These are phyloP conservation scores for Fragum whitleyi DNA, from an alignment of 2,888 invertebrate genomes.

Conservation along the genomic window DNA sequence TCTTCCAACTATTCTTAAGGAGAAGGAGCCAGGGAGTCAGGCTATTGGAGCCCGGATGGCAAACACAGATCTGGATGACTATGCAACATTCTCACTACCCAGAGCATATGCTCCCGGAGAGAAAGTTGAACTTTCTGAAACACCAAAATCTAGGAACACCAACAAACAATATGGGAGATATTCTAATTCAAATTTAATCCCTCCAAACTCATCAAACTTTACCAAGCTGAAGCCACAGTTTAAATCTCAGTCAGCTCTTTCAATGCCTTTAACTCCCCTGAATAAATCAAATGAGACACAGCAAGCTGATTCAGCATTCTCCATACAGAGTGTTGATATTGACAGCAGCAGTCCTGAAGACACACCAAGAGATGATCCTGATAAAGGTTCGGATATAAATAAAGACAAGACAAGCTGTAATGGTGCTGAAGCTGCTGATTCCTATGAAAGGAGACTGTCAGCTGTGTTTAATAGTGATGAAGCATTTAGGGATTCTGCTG, in stretches of 20 bases:
- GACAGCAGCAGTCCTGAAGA: slow-evolving; percentile 62
- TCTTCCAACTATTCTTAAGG: slow-evolving; percentile 68
- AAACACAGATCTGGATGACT: slow-evolving; percentile 65
- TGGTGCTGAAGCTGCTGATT: slow-evolving; percentile 66
- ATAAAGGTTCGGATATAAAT: slow-evolving; percentile 2
- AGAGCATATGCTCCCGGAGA: slow-evolving; percentile 22
- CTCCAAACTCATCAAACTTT: slow-evolving; percentile 30
- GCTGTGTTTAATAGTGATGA: slow-evolving; percentile 87
- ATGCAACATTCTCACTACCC: slow-evolving; percentile 62
- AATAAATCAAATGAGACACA: slow-evolving; percentile 64
- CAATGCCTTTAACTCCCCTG: slow-evolving; percentile 40
- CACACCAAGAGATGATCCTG: slow-evolving; percentile 47
- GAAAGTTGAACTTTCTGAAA: slow-evolving; percentile 20
- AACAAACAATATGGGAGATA: slow-evolving; percentile 46
- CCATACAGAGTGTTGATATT: slow-evolving; percentile 71
- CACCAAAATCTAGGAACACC: slow-evolving; percentile 10
- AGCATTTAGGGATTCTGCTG: slow-evolving; percentile 92
- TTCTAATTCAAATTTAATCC: slow-evolving; percentile 42
- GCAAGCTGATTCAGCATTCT: slow-evolving; percentile 78
- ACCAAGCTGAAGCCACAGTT: slow-evolving; percentile 9
- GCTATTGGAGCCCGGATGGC: slow-evolving; percentile 77
- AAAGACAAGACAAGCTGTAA: slow-evolving; percentile 16
- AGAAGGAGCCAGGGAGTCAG: slow-evolving; percentile 74
- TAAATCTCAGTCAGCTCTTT: slow-evolving; percentile 41
- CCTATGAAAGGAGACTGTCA: slow-evolving; percentile 85